Base-by-base conservation (phyloP, 2,797 vertebrate species). In the Halcyon smyrnensis region DNA sequence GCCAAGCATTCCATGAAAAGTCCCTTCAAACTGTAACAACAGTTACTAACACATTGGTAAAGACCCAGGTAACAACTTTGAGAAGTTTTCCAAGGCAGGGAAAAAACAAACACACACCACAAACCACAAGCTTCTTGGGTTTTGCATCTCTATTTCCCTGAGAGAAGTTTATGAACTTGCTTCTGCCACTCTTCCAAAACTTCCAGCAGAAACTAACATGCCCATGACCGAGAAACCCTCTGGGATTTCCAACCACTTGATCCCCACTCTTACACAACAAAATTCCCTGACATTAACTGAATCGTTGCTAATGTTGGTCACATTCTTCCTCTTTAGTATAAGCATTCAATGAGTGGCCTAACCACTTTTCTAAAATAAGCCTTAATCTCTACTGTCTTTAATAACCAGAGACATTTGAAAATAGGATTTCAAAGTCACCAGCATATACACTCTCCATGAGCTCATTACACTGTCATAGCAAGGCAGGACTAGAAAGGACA, bases 391-490 rank as follows among this genome's bases (percentile, higher is more conserved):
- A 12, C 15, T 43, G 2, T 27, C 41, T 84, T 56, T 34, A 30
- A 18, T 60, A n/a, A 8, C 18, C 1, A 53, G 14, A 81, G 10
- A 45, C 14, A 69, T n/a, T 24, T 82, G 13, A n/a, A 86, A 90
- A 18, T 9, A 89, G 32, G 25, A 78, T 81, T 76, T 71, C 50
- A 86, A 24, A 74, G 43, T 24, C 24, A 62, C 30, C 59, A 45
- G 12, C 34, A 27, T 5, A 20, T 8, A 3, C 4, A 71, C 65
- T 36, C 5, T 71, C 57, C 37, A 15, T 18, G 10, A 69, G 41
- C 16, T 84, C 1, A 0, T 51, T 70, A 23, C 2, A 1, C 8
- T 81, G 6, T 19, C 6, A 4, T 6, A 48, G 27, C 16, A 71
- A 86, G 6, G 18, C 41, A 79, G 25, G 54, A 54, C 11, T 76